A percentile compares a stretch with the other conserved stretches of the same genome.
Conservation (phyloP, 1,140 invertebrate genomes). For the Ceratosolen fusciceps region DNA sequence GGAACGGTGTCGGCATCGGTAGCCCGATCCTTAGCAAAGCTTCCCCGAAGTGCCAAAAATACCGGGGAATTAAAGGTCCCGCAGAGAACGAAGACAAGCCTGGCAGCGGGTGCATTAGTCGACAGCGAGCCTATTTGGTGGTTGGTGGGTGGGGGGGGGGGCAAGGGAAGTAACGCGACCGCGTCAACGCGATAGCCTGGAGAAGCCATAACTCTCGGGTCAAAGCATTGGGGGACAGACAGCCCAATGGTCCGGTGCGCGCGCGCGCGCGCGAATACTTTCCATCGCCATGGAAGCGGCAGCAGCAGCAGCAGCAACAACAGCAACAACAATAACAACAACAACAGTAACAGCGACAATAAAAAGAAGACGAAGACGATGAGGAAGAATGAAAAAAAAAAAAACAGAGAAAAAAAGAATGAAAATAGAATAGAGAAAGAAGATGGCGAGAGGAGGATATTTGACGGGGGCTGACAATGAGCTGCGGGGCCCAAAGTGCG, state of each 20-base stretch:
- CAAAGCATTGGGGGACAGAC: slow-evolving; percentile 7
- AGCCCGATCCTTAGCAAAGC: slow-evolving; percentile 22
- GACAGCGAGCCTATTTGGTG: too few relatives aligned
- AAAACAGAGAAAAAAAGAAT: too few relatives aligned
- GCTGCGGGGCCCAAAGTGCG: not conserved
- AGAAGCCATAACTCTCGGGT: slow-evolving; percentile 20
- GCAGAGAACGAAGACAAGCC: slow-evolving; percentile 4
- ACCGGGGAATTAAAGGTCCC: slow-evolving; percentile 12
- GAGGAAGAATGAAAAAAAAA: too few relatives aligned
- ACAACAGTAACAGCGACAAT: too few relatives aligned
- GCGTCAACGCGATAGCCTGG: not conserved
- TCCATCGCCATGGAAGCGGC: slow-evolving; percentile 10
- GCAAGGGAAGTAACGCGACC: not conserved
- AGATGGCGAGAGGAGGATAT: slow-evolving; percentile 32
- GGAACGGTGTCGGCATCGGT: not conserved
- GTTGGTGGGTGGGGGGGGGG: too few relatives aligned
- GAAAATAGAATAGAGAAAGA: not conserved
- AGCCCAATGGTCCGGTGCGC: not conserved
- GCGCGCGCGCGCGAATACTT: slow-evolving; percentile 36
- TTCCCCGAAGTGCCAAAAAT: slow-evolving; percentile 25
- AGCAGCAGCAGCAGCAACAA: too few relatives aligned
- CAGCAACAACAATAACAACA: too few relatives aligned
- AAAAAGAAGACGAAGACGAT: too few relatives aligned
- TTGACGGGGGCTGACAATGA: slow-evolving; percentile 22
- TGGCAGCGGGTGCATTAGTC: not conserved